Conservation (phyloP, 2,797 vertebrate genomes). For the Aeoliscus strigatus region DNA sequence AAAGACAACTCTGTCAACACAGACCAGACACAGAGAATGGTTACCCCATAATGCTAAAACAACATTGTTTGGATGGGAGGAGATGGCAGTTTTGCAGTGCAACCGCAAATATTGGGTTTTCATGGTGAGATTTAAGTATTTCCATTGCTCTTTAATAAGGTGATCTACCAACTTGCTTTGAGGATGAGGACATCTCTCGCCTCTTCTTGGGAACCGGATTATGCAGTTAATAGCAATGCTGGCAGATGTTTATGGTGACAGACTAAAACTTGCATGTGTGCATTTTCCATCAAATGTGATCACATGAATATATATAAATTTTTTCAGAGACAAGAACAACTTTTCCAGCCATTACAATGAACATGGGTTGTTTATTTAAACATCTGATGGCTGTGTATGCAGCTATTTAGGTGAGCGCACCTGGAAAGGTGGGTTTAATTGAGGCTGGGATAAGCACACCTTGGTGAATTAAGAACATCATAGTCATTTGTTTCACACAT, state of each 20-base stretch:
- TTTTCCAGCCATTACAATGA: no score
- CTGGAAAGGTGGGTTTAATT: no score
- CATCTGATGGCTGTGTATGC: no score
- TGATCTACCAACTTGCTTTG: slow-evolving; percentile 45
- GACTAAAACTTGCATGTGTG: not conserved
- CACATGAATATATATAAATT: slow-evolving; percentile 12
- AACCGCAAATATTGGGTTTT: slow-evolving; percentile 34
- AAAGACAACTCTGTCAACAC: slow-evolving; percentile 55
- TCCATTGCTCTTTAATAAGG: slow-evolving; percentile 49
- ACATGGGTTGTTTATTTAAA: no score
- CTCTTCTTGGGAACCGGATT: slow-evolving; percentile 37
- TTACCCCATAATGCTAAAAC: slow-evolving; percentile 36
- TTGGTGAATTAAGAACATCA: no score
- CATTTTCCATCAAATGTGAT: slow-evolving; percentile 1
- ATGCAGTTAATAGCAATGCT: slow-evolving; percentile 3
- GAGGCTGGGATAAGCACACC: no score
- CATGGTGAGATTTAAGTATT: slow-evolving; percentile 50
- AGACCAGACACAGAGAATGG: slow-evolving; percentile 43
- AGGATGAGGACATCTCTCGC: slow-evolving; percentile 45
- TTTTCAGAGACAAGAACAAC: slow-evolving; percentile 14
- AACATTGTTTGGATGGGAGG: slow-evolving; percentile 29
- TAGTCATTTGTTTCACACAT: no score
- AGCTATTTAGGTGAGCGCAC: no score
- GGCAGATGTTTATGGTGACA: slow-evolving; percentile 18
- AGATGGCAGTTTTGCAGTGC: slow-evolving; percentile 44